Base-by-base conservation (phyloP, 2,113 vertebrate genomes). In the Perccottus glenii region DNA sequence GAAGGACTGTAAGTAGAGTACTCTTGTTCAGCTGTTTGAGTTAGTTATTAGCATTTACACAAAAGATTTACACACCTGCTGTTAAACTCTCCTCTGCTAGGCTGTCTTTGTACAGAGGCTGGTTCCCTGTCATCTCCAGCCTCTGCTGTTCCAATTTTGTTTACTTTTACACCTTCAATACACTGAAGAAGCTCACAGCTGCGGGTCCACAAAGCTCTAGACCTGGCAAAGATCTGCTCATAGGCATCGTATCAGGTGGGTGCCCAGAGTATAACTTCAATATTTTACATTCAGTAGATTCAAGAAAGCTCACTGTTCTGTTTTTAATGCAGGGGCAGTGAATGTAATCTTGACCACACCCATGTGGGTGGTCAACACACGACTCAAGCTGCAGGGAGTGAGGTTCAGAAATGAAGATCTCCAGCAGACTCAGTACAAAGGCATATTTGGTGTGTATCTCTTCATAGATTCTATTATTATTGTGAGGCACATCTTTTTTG, bases 341-440 rank as follows among this genome's bases (percentile, higher is more conserved):
- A 94, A 94, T 4, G 93, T 94, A 68, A 65, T 94, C 69, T 76
- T 93, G 65, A 94, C 93, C 12, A 94, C 93, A 3, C 93, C 93
- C 66, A 94, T 94, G 93, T 94, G 93, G 93, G 93, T 94, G 71
- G 93, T 94, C 69, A 94, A 94, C 89, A 94, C 93, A 38, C 88
- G 93, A 5, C 83, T 94, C 69, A 94, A 94, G 81, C 86, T 94
- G 46, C 93, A 94, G 79, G 93, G 93, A n/a, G 93, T 79, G 4
- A 94, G 92, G 77, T 94, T 94, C 74, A 84, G 92, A 73, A 92
- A 92, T 0, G 88, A 93, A 66, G 90, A 94, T 35, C 80, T 94
- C 44, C 90, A 93, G 0, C 92, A 92, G 82, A 94, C 93, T 33
- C 89, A 92, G 10, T 94, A 94, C 83, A 90, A 63, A 16, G 93